Evolutionary conservation across 2,797 vertebrate genomes (phyloP), one percentile per base, ranked within the genome.

Genomic region (Arrhamphus sclerolepis): DNA sequence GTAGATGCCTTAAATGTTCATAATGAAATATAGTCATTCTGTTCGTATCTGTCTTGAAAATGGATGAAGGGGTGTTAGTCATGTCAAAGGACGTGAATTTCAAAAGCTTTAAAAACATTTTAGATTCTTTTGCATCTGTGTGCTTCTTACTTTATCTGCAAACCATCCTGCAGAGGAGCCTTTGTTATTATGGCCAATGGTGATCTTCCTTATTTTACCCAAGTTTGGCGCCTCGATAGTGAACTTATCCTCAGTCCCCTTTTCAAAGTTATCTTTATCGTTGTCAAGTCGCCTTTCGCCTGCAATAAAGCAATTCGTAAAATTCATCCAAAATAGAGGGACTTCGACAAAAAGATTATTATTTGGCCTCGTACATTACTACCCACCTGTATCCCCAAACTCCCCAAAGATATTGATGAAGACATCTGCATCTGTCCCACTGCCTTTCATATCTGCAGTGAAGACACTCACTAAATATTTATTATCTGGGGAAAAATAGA

Each of bases 321-420:
- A 29, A 59, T 6, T 26, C 26, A 47, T 31, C 19, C 26, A 31
- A 61, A 40, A 42, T 4, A 4, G 24, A 18, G 34, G 62, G 0
- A 38, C 22, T 44, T 46, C 26, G 6, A 14, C 3, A 14, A 49
- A 44, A 22, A 1, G 3, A 19, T 34, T 1, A 26, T 28, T 14
- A 22, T 28, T 1, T 42, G 18, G 31, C 7, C 4, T n/a, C 5
- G 31, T 2, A 7, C 34, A 38, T 13, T 14, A 5, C 5, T 20
- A 29, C 38, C 81, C 74, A 98, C 97, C 96, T 88, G 97, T 94
- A 80, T 99, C 96, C 86, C 97, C 96, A 76, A 94, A 92, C 80
- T 98, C 96, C 16, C 97, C 96, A 64, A 99, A 98, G 74, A 99
- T 95, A 72, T 97, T 98, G 82, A 99, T 89, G 84, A 97, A 96